Evolutionary conservation across 2,888 invertebrate genomes (phyloP).

Genomic region (Cancer borealis): DNA sequence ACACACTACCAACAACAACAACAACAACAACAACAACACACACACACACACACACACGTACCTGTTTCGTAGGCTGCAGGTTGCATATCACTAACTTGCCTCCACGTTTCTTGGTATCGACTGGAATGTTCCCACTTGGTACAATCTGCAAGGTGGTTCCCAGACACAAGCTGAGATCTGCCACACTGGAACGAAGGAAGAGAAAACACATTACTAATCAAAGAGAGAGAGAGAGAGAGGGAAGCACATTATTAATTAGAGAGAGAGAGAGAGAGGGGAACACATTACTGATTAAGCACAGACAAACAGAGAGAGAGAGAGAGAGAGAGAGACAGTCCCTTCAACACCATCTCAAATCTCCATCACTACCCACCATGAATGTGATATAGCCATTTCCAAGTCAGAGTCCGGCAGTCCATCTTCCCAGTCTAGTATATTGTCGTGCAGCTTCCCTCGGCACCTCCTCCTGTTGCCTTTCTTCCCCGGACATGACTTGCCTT

Average conservation of each 20-base stretch:
- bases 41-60: constrained; percentile 16
- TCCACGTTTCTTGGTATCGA: constrained; percentile 90
- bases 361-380: constrained; percentile 87
- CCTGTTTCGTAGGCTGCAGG: constrained; percentile 96
- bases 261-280: not conserved
- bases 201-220: not conserved
- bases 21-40: not conserved
- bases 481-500: constrained; percentile 85
- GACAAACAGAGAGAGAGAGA: no score
- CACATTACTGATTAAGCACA: no score
- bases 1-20: no score
- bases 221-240: not conserved
- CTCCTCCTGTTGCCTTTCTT: constrained; percentile 83
- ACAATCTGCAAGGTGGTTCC: constrained; percentile 99
- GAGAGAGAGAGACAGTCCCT: not conserved
- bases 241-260: not conserved
- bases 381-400: constrained; percentile 89
- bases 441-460: constrained; percentile 92
- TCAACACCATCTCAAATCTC: not conserved
- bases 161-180: constrained; percentile 95
- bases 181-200: constrained; percentile 84
- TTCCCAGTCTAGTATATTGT: constrained; percentile 98
- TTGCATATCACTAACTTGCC: constrained; percentile 96
- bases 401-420: constrained; percentile 93
- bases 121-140: constrained; percentile 96